Evolutionary conservation across 2,113 vertebrate genomes (phyloP).

Genomic region (Onychorhynchus coronatus): DNA sequence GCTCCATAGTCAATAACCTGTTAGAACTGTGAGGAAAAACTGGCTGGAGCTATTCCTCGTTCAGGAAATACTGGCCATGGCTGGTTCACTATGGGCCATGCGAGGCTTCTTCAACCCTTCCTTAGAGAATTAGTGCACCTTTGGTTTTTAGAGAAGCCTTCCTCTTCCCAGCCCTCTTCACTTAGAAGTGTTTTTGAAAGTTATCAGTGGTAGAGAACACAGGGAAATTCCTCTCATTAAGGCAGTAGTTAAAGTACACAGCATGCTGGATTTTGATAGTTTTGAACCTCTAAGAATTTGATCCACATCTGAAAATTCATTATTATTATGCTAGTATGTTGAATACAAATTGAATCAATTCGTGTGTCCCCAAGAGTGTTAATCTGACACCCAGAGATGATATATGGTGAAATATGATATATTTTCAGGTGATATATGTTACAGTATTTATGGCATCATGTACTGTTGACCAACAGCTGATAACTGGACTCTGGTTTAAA

Average conservation of each 20-base stretch:
- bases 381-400: neutral
- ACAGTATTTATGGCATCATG: neutral
- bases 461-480: neutral
- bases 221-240: neutral
- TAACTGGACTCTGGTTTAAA: neutral
- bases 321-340: neutral
- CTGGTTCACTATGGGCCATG: neutral
- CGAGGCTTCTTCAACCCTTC: neutral
- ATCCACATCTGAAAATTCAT: neutral
- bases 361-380: neutral
- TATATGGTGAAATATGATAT: no score
- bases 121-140: neutral
- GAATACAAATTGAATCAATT: neutral
- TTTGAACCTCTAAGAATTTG: neutral
- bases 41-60: neutral
- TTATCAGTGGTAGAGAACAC: neutral
- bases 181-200: neutral
- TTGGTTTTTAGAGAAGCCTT: neutral
- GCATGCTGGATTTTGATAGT: neutral
- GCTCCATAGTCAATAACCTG: neutral
- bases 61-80: neutral
- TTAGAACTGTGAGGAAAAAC: neutral
- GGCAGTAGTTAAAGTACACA: neutral
- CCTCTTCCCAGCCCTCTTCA: neutral
- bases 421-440: neutral